phyloP scores from a whole-genome alignment of 53 echinoderm and acorn worm genomes.

The Holothuria scabra region DNA sequence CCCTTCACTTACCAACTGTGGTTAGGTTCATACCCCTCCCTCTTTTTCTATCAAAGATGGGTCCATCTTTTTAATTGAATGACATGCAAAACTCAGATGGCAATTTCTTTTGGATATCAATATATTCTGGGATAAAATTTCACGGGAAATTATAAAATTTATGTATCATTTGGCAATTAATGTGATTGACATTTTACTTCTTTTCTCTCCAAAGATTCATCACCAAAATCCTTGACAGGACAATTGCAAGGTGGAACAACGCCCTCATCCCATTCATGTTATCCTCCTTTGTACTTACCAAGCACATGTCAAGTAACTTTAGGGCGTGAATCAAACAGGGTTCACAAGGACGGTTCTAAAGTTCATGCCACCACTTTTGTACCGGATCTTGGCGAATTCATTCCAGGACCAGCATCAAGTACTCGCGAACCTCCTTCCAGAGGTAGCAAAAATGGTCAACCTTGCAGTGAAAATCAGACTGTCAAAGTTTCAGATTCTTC shows the following conservation, averaged over 20 bases:
- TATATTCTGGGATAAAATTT: too few species aligned
- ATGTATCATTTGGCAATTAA: too few species aligned
- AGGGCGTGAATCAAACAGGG: conserved; percentile 81
- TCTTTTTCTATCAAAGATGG: too few species aligned
- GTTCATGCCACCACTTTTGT: conserved; percentile 98
- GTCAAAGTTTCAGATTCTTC: conserved; percentile 16
- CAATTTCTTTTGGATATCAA: too few species aligned
- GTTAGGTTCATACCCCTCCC: too few species aligned
- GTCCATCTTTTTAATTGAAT: too few species aligned
- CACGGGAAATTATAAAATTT: too few species aligned
- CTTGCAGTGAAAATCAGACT: conserved; percentile 7
- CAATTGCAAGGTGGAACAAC: conserved; percentile 10
- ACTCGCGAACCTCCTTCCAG: conserved; percentile 48
- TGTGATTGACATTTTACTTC: too few species aligned
- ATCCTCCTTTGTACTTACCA: conserved; percentile 93
- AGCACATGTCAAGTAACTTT: conserved; percentile 89
- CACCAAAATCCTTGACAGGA: neutral
- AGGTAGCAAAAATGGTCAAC: neutral
- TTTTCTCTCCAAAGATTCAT: neutral
- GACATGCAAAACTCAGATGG: too few species aligned
- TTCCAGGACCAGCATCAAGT: conserved; percentile 85
- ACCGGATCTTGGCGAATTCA: conserved; percentile 89
- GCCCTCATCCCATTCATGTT: conserved; percentile 50
- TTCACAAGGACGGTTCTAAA: conserved; percentile 84
- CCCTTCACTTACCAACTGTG: too few species aligned